Base-by-base conservation (phyloP, 1,140 invertebrate species). In the Lerema accius region DNA sequence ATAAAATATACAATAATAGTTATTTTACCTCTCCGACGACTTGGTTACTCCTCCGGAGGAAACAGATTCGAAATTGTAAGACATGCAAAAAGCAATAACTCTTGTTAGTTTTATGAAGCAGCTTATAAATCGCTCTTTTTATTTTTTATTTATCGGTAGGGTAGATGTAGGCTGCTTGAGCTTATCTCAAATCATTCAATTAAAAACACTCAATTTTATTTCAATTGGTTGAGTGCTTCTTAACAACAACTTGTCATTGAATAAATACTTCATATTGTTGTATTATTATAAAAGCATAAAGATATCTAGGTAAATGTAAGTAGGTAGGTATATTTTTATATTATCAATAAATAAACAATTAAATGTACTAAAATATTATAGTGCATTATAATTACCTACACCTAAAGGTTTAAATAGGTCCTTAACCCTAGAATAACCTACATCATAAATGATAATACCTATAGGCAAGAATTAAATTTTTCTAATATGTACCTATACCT, bases 61-160 rank as follows among this genome's bases (percentile, higher is more conserved):
- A 87, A 93, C 87, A 84, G 91, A 92, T 92, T 93, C 92, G 87
- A 90, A 93, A 92, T 93, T 93, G 92, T 93, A 93, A 92, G 93
- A 93, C 93, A 93, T 93, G 93, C 93, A 93, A 93, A 92, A 89
- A 86, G 91, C 91, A 93, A 92, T 84, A 89, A 91, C 82, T 77
- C 65, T 85, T 92, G 92, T 93, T 93, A 93, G 92, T 90, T 89
- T 82, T 84, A 78, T 73, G 65, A 59, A 35, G 32, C 23, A n/a
- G n/a, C n/a, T n/a, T n/a, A n/a, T n/a, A n/a, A n/a, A n/a, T n/a
- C n/a, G n/a, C n/a, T n/a, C n/a, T n/a, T n/a, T n/a, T n/a, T n/a
- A n/a, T n/a, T n/a, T n/a, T 23, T 23, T 6, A 23, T 23, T 23
- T 23, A 23, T 23, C n/a, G n/a, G n/a, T n/a, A n/a, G 6, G 23